Percentiles rank a stretch among this genome's conserved stretches.
phyloP scores from a whole-genome alignment of 2,888 invertebrate species.

The Salpingus planirostris region DNA sequence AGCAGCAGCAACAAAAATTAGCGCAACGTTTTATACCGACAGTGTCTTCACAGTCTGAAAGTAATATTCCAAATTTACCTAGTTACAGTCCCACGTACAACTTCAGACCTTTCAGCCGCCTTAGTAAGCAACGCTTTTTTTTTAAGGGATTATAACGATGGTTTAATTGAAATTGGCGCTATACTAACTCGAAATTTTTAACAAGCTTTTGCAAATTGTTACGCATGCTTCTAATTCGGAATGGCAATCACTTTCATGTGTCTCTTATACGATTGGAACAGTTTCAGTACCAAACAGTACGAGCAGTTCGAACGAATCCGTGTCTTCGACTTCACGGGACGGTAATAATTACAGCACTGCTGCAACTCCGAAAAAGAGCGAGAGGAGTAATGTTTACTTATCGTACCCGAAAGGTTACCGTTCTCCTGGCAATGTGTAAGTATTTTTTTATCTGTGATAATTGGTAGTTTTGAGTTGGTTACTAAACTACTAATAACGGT shows the following conservation, averaged over 20 bases:
- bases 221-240: too few species aligned
- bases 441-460: too few species aligned
- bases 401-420: conserved; percentile 44
- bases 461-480: not conserved
- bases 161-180: not conserved
- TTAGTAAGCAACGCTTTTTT: conserved; percentile 25
- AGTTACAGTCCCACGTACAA: conserved; percentile 38
- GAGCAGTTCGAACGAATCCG: conserved; percentile 80
- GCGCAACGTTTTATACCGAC: conserved; percentile 30
- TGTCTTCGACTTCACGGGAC: conserved; percentile 59
- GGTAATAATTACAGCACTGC: conserved; percentile 34
- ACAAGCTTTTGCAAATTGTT: too few species aligned
- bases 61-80: conserved; percentile 38
- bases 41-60: conserved; percentile 40
- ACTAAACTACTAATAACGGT: not conserved
- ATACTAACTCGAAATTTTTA: too few species aligned
- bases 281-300: conserved; percentile 43
- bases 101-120: conserved; percentile 32
- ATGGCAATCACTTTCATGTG: too few species aligned
- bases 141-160: too few species aligned
- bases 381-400: conserved; percentile 46
- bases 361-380: conserved; percentile 47
- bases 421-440: conserved; percentile 45
- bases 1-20: conserved; percentile 23
- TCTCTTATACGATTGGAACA: too few species aligned